Base-by-base conservation (phyloP, 2,888 invertebrate species). In the Cheilosia scutellata region DNA sequence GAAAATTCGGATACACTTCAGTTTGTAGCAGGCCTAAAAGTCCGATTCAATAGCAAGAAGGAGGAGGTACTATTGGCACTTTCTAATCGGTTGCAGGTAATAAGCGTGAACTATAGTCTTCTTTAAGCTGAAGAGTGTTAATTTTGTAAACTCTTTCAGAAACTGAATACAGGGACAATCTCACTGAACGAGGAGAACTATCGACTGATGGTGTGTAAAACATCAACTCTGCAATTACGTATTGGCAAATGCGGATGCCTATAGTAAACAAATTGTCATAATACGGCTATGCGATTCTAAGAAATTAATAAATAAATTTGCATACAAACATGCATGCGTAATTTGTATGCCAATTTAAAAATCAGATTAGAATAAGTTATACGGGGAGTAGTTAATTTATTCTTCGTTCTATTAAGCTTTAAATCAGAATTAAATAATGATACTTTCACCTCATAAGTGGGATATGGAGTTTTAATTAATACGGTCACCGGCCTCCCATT, bases 11-110 rank as follows among this genome's bases (percentile, higher is more conserved):
- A 94, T 80, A 94, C 94, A 0, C 90, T 96, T 60, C 96, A 96
- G 89, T 96, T 96, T 89, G 93, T 94, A 0, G 95, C 95, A 88
- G 96, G 96, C 0, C 88, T 96, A 7, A 96, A 96, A 93, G 92
- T 95, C 2, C 93, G 94, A 29, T 93, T 92, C 62, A 94, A 94
- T 66, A 89, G 91, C 0, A 92, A 93, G 87, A 93, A 93, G 2
- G 91, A 93, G 71, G 93, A 95, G 89, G 94, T 95, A 88, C 90
- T 96, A 2, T 95, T 95, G 95, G 92, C 94, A 0, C 71, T 95
- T 3, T 95, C 95, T 0, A 94, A 94, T 25, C 93, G 95, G 74
- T 95, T 95, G 90, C 95, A 96, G 90, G 88, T 88, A 57, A 60
- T 27, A 29, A 40, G 6, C 27, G 2, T 5, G 11, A 6, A 20